Conservation (phyloP, 2,888 invertebrate species). For the Ichneumoninae sp. region DNA sequence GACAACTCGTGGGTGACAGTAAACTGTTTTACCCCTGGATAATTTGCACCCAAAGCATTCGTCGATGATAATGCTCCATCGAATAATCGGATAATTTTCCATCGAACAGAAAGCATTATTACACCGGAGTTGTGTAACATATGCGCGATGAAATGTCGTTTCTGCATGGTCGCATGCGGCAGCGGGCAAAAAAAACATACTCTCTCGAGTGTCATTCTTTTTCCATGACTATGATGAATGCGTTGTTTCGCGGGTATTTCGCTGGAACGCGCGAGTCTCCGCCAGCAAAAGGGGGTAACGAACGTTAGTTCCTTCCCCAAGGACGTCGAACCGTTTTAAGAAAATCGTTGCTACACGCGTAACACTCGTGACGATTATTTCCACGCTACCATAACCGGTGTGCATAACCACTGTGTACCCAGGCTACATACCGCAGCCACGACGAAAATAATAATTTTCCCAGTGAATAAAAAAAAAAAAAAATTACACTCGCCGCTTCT, state of each 20-base stretch:
- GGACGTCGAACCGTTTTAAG: slow-evolving; percentile 52
- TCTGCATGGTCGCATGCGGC: slow-evolving; percentile 9
- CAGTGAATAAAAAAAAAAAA: background rate
- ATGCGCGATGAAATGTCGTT: slow-evolving; percentile 18
- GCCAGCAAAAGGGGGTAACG: slow-evolving; percentile 38
- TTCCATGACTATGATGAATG: slow-evolving; percentile 63
- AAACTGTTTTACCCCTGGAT: background rate
- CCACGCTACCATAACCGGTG: background rate
- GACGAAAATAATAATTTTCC: slow-evolving; percentile 12
- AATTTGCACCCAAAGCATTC: background rate
- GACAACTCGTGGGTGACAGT: background rate
- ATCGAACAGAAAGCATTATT: background rate
- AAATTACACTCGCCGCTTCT: background rate
- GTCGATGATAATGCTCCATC: no score
- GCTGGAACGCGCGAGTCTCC: slow-evolving; percentile 26
- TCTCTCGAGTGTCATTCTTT: slow-evolving; percentile 49
- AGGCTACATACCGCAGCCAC: slow-evolving; percentile 1
- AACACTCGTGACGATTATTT: slow-evolving; percentile 36
- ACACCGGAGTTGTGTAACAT: background rate
- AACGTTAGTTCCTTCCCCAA: slow-evolving; percentile 58
- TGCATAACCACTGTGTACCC: background rate
- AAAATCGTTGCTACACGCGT: slow-evolving; percentile 45
- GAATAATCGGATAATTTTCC: background rate
- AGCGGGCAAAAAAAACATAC: background rate
- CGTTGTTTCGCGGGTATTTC: slow-evolving; percentile 54